These are phyloP conservation scores for Enteromius argenteus DNA, from an alignment of 2,797 vertebrate species.

Conservation along the genomic window DNA sequence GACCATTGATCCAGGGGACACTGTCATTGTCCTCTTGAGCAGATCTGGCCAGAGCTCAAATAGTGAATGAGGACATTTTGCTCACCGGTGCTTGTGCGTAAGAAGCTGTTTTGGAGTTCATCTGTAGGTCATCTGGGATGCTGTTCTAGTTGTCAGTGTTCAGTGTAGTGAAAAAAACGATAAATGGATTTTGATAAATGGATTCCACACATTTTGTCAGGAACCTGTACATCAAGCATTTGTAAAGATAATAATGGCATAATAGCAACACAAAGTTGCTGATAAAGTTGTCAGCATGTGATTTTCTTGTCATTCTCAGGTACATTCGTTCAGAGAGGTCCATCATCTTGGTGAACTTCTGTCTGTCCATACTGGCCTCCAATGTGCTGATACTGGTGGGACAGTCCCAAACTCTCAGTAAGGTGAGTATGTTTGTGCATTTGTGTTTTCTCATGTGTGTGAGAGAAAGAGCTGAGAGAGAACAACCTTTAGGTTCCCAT, in stretches of 20 bases:
- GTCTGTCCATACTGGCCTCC: slow-evolving; percentile 96
- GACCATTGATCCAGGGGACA: slow-evolving; percentile 34
- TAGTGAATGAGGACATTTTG: slow-evolving; percentile 16
- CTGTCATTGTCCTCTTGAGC: slow-evolving; percentile 29
- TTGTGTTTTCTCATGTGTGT: slow-evolving; percentile 13
- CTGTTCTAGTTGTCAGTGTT: slow-evolving; percentile 8
- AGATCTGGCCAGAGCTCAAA: slow-evolving; percentile 25
- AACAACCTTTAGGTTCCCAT: neutral
- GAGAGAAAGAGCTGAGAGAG: neutral
- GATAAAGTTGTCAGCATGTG: neutral
- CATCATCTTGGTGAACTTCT: slow-evolving; percentile 98
- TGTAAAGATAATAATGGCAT: neutral
- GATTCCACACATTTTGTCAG: neutral
- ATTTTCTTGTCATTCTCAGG: slow-evolving; percentile 70
- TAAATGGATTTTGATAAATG: slow-evolving; percentile 39
- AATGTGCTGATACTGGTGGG: slow-evolving; percentile 97
- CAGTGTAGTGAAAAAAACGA: neutral
- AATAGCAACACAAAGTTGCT: neutral
- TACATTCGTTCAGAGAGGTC: slow-evolving; percentile 97
- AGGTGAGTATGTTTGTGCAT: slow-evolving; percentile 79
- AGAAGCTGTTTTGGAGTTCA: slow-evolving; percentile 28
- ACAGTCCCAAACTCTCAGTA: slow-evolving; percentile 97
- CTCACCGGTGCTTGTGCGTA: slow-evolving; percentile 5
- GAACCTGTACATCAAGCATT: neutral
- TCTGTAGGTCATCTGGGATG: slow-evolving; percentile 44